These are phyloP conservation scores for Anguilla megastoma DNA, from an alignment of 2,797 vertebrate genomes.

Conservation along the genomic window DNA sequence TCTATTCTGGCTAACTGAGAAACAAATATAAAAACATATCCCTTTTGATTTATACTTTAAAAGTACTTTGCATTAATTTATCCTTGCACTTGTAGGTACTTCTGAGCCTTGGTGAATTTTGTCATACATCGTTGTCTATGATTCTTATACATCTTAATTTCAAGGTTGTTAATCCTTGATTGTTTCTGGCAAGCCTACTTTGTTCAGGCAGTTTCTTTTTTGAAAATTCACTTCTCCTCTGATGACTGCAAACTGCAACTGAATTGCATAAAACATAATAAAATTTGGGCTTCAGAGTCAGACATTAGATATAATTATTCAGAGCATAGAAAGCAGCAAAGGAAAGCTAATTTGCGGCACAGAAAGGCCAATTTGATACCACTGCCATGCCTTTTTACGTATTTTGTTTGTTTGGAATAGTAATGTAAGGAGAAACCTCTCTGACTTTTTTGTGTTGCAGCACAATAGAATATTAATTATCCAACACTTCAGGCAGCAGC, in stretches of 20 bases:
- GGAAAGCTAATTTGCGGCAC: neutral
- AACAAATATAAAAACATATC: neutral
- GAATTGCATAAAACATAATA: neutral
- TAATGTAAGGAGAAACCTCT: neutral
- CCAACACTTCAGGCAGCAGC: neutral
- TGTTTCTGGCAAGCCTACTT: neutral
- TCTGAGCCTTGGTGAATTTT: neutral
- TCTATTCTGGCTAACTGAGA: neutral
- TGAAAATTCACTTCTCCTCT: neutral
- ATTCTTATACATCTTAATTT: slow-evolving; percentile 32
- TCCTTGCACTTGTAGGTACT: neutral
- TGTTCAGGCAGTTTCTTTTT: slow-evolving; percentile 3
- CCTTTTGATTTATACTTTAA: neutral
- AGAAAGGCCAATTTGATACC: slow-evolving; percentile 9
- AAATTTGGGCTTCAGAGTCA: neutral
- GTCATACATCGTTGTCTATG: neutral
- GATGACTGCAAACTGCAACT: slow-evolving; percentile 28
- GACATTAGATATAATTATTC: slow-evolving; percentile 36
- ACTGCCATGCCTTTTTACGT: neutral
- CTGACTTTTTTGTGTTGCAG: neutral
- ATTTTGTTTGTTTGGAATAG: neutral
- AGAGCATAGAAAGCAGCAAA: neutral
- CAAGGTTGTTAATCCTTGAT: slow-evolving; percentile 27
- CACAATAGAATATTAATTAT: slow-evolving; percentile 9
- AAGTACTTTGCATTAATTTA: neutral